Percentiles rank a stretch among this genome's conserved stretches.
These are phyloP conservation scores for Ophthalmolycus amberensis DNA, from an alignment of 2,113 vertebrate genomes.

Conservation along the genomic window DNA sequence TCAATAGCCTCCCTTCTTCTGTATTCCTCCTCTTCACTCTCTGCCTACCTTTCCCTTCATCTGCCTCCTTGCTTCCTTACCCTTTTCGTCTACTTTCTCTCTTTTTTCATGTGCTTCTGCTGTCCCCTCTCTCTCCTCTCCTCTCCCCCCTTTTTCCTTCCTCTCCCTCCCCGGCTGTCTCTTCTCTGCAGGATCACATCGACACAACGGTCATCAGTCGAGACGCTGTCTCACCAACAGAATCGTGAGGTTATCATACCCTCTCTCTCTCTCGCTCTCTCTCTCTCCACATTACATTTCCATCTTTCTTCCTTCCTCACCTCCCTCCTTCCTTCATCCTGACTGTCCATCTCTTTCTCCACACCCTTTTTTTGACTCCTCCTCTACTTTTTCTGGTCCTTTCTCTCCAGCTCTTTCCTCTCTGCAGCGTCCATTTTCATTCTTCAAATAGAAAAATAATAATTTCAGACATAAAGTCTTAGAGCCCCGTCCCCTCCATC, in stretches of 20 bases:
- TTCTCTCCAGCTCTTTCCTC: neutral
- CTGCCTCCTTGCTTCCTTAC: constrained; percentile 30
- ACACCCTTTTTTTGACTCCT: constrained; percentile 19
- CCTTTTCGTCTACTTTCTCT: constrained; percentile 20
- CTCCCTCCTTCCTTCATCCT: constrained; percentile 1
- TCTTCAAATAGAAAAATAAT: constrained; percentile 20
- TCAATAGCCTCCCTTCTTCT: constrained; percentile 21
- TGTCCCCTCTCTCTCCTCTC: neutral
- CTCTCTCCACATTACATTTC: neutral
- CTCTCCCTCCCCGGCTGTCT: constrained; percentile 31
- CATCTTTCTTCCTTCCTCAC: neutral
- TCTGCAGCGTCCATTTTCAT: neutral
- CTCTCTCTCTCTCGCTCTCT: neutral
- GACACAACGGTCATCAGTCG: constrained; percentile 53
- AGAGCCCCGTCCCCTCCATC: neutral
- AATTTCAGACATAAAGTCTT: constrained; percentile 13
- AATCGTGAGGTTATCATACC: constrained; percentile 23
- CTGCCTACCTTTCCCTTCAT: constrained; percentile 38
- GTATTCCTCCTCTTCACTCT: constrained; percentile 41
- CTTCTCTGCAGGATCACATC: constrained; percentile 36
- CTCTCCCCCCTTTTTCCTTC: neutral
- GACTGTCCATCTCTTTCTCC: constrained; percentile 6
- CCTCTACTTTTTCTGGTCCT: constrained; percentile 30
- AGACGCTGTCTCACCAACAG: constrained; percentile 15
- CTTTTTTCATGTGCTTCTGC: constrained; percentile 21